Evolutionary conservation across 2,888 invertebrate species (phyloP).

Genomic region (Galeruca laticollis): DNA sequence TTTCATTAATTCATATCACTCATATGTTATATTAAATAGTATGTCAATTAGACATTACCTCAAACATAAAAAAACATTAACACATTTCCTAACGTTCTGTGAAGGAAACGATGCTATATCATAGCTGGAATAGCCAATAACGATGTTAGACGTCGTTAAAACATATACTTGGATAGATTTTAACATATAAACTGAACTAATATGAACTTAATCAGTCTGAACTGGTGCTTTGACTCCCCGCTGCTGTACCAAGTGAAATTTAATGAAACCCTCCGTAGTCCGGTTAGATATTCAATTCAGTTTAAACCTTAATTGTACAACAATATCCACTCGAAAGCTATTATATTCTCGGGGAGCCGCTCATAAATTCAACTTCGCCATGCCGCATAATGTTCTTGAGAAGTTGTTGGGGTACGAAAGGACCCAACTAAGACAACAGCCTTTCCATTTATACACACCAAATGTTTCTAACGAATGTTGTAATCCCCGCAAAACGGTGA

Average conservation of each 20-base stretch:
- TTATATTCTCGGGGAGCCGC: constrained; percentile 42
- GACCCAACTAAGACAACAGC: constrained; percentile 42
- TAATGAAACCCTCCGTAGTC: constrained; percentile 39
- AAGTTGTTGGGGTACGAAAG: constrained; percentile 35
- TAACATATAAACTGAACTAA: constrained; percentile 3
- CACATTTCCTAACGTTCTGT: too few species aligned
- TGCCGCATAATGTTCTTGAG: constrained; percentile 48
- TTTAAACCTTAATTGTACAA: constrained; percentile 41
- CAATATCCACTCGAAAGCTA: constrained; percentile 45
- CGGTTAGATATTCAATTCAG: constrained; percentile 30
- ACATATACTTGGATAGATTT: too few species aligned
- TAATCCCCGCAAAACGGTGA: constrained; percentile 26
- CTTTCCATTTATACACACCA: constrained; percentile 44
- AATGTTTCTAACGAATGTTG: constrained; percentile 46
- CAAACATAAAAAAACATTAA: too few species aligned
- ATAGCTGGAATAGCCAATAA: too few species aligned
- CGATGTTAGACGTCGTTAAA: too few species aligned
- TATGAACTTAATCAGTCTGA: constrained; percentile 22
- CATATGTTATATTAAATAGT: too few species aligned
- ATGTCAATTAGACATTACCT: too few species aligned
- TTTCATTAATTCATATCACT: too few species aligned
- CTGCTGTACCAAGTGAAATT: constrained; percentile 29
- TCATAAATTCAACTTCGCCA: constrained; percentile 45
- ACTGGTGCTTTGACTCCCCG: constrained; percentile 27
- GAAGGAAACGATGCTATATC: too few species aligned